phyloP scores from a whole-genome alignment of 2,797 vertebrate species.

The Pseudotriccus pelzelni region DNA sequence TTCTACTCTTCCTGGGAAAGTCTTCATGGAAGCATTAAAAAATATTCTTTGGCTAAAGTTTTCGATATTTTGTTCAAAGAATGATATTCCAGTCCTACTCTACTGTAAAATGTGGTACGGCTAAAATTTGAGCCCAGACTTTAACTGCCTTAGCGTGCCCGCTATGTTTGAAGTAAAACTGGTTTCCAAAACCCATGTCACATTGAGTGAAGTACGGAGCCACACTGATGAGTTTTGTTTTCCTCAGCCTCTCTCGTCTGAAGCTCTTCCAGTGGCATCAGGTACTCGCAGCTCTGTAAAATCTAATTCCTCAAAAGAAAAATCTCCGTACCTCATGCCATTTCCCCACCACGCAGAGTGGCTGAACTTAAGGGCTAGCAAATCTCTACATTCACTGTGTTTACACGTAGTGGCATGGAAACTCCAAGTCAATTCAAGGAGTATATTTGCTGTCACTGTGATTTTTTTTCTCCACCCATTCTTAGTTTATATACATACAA shows the following conservation, averaged over 20 bases:
- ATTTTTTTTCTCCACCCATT: neutral
- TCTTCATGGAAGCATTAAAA: neutral
- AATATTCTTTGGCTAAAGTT: neutral
- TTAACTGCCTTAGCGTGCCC: neutral
- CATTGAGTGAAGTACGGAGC: neutral
- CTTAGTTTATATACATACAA: neutral
- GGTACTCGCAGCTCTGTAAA: neutral
- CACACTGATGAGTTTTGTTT: neutral
- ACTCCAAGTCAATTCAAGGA: neutral
- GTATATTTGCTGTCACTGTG: neutral
- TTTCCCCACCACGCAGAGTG: neutral
- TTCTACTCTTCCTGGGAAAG: neutral
- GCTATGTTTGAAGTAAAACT: neutral
- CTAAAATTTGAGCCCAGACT: neutral
- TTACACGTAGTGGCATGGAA: neutral
- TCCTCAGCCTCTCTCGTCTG: neutral
- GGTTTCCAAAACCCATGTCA: neutral
- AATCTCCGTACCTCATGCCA: neutral
- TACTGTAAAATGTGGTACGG: neutral
- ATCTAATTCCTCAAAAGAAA: neutral
- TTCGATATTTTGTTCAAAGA: neutral
- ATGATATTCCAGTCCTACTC: neutral
- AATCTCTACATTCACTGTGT: neutral
- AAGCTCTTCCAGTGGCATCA: neutral
- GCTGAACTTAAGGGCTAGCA: neutral